phyloP scores from a whole-genome alignment of 2,888 invertebrate genomes.

The Oeneis ivallda region DNA sequence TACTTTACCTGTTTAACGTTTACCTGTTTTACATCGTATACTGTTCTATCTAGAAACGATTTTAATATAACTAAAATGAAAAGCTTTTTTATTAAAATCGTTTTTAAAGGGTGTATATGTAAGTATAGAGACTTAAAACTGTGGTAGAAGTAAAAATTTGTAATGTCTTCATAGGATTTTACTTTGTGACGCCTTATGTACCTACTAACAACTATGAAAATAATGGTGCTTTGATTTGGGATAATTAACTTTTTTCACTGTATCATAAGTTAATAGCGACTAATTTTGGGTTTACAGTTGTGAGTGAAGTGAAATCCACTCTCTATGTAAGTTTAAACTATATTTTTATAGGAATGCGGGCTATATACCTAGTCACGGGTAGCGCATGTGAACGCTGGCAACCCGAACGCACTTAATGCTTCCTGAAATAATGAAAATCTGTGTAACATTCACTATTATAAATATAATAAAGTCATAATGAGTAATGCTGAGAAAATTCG shows the following conservation, averaged over 20 bases:
- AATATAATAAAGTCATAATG: background rate
- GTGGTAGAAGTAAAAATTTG: constrained; percentile 3
- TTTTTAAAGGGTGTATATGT: background rate
- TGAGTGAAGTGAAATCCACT: constrained; percentile 77
- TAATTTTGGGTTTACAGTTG: constrained; percentile 81
- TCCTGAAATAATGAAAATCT: constrained; percentile 49
- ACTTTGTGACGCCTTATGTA: constrained; percentile 42
- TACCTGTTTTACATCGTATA: background rate
- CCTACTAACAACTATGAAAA: constrained; percentile 30
- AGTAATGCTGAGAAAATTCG: constrained; percentile 51
- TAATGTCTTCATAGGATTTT: background rate
- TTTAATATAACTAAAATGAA: background rate
- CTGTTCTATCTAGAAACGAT: background rate
- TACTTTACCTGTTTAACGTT: background rate
- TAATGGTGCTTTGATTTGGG: constrained; percentile 52
- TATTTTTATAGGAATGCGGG: constrained; percentile 74
- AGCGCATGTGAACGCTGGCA: constrained; percentile 76
- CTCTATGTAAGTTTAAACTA: constrained; percentile 73
- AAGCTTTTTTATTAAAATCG: background rate
- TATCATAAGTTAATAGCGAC: constrained; percentile 64
- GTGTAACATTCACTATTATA: constrained; percentile 17
- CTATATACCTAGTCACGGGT: constrained; percentile 68
- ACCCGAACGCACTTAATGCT: constrained; percentile 71
- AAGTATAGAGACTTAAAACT: background rate
- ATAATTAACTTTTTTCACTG: constrained; percentile 58